These are phyloP conservation scores for Melitaea cinxia DNA, from an alignment of 1,140 invertebrate species.

Conservation along the genomic window DNA sequence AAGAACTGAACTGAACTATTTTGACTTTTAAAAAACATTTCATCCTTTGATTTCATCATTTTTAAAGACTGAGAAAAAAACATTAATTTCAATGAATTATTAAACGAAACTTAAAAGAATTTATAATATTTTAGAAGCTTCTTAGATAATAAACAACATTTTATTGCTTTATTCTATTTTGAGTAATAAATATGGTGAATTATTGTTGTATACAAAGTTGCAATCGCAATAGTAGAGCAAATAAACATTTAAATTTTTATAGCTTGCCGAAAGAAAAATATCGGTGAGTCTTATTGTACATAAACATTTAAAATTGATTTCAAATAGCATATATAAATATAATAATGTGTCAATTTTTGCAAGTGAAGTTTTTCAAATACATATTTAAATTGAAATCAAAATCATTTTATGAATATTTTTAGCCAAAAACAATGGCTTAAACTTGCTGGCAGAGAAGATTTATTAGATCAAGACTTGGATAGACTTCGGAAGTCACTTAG, in stretches of 20 bases:
- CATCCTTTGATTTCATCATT: too few relatives aligned
- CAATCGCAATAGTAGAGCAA: constrained; percentile 57
- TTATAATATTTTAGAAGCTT: too few relatives aligned
- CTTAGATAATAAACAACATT: too few relatives aligned
- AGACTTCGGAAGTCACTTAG: constrained; percentile 46
- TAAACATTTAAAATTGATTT: neutral
- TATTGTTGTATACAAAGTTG: constrained; percentile 68
- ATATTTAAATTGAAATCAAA: too few relatives aligned
- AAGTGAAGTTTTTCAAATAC: too few relatives aligned
- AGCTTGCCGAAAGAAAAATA: constrained; percentile 60
- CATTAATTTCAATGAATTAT: too few relatives aligned
- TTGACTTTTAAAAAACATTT: too few relatives aligned
- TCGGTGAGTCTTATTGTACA: constrained; percentile 41
- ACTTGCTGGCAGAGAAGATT: constrained; percentile 57
- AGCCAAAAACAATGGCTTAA: constrained; percentile 66
- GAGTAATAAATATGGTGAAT: constrained; percentile 69
- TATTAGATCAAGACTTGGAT: constrained; percentile 48
- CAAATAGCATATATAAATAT: neutral
- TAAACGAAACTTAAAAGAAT: too few relatives aligned
- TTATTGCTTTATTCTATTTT: too few relatives aligned
- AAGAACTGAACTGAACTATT: too few relatives aligned
- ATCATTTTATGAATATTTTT: constrained; percentile 20
- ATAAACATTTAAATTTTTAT: constrained; percentile 64
- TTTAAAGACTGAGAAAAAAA: too few relatives aligned
- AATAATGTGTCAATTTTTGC: too few relatives aligned